These are phyloP conservation scores for Phasia obesa DNA, from an alignment of 2,888 invertebrate genomes.

Conservation along the genomic window DNA sequence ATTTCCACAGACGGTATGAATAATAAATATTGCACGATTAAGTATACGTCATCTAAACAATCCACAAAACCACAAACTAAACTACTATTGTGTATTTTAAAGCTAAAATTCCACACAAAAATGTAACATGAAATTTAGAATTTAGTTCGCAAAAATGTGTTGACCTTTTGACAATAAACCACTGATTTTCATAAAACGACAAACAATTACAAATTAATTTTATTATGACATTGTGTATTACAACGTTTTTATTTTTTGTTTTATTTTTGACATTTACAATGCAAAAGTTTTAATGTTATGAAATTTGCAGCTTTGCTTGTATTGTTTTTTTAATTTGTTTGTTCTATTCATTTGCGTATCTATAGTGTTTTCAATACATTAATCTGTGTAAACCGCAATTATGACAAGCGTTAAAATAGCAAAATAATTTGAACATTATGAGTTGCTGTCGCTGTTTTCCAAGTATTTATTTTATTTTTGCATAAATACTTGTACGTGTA, in stretches of 20 bases:
- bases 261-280: constrained; percentile 12
- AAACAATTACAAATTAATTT: constrained; percentile 67
- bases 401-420: constrained; percentile 30
- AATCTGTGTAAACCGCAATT: constrained; percentile 60
- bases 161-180: constrained; percentile 61
- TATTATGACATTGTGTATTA: constrained; percentile 5
- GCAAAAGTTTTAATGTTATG: constrained; percentile 41
- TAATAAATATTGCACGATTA: constrained; percentile 41
- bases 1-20: not conserved
- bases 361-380: constrained; percentile 21
- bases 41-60: constrained; percentile 39
- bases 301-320: constrained; percentile 41
- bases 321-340: constrained; percentile 21
- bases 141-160: constrained; percentile 12
- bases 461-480: constrained; percentile 43
- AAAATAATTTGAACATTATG: constrained; percentile 15
- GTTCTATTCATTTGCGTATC: not conserved
- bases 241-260: not conserved
- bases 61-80: constrained; percentile 36
- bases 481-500: constrained; percentile 30
- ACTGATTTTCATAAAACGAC: constrained; percentile 48
- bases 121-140: constrained; percentile 8
- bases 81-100: constrained; percentile 7
- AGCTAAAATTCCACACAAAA: constrained; percentile 29
- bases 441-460: not conserved